phyloP scores from a whole-genome alignment of 2,888 invertebrate genomes.

The Leptura quadrifasciata region DNA sequence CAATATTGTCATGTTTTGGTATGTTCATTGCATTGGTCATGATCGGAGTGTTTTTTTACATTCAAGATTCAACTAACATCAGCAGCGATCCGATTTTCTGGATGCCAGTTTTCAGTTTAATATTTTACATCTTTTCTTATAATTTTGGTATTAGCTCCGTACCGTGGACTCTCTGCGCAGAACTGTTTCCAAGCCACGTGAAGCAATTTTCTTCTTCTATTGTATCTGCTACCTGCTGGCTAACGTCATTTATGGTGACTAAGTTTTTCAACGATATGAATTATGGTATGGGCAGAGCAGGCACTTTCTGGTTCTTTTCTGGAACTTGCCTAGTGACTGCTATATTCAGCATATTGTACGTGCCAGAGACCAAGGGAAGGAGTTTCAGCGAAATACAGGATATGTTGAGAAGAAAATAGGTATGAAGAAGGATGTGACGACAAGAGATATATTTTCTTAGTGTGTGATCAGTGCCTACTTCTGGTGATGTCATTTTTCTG shows the following conservation, averaged over 20 bases:
- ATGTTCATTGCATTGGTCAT: constrained; percentile 80
- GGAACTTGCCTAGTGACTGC: constrained; percentile 78
- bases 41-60: constrained; percentile 72
- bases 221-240: constrained; percentile 85
- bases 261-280: constrained; percentile 81
- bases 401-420: constrained; percentile 44
- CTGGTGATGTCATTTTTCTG: too few relatives aligned
- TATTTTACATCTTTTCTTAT: constrained; percentile 84
- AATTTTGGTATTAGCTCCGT: constrained; percentile 85
- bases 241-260: constrained; percentile 83
- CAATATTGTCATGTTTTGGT: constrained; percentile 81
- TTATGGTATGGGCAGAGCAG: constrained; percentile 76
- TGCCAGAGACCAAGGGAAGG: constrained; percentile 62
- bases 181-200: constrained; percentile 86
- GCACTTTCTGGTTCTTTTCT: constrained; percentile 84
- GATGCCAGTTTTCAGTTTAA: constrained; percentile 82
- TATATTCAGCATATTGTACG: constrained; percentile 77
- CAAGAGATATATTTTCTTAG: too few relatives aligned
- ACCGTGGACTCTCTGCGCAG: constrained; percentile 88
- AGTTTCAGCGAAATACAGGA: constrained; percentile 62
- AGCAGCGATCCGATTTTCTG: constrained; percentile 74
- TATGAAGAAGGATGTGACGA: too few relatives aligned
- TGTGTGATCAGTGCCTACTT: too few relatives aligned
- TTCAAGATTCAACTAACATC: constrained; percentile 72
- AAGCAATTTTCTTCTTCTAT: constrained; percentile 84